Conservation (phyloP, 64 coral and sea anemone genomes). For the Montipora capricornis region DNA sequence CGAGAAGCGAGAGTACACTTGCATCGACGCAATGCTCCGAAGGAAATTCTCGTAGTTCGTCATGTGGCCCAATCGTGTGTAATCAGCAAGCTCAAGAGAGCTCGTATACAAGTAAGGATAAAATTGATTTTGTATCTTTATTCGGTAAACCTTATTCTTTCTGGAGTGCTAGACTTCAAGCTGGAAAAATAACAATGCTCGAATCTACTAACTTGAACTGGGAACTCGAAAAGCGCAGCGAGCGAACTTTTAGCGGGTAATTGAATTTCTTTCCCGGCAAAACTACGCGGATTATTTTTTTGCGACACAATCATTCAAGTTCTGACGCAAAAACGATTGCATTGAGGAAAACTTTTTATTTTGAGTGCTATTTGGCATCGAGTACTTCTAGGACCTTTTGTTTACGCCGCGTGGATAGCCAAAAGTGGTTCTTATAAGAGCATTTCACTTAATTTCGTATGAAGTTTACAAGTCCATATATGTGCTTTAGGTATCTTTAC, state of each 20-base stretch:
- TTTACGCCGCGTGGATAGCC: constrained; percentile 17
- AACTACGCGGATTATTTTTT: constrained; percentile 5
- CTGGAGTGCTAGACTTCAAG: constrained; percentile 71
- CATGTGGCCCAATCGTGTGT: constrained; percentile 82
- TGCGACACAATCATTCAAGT: background rate
- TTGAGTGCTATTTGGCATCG: background rate
- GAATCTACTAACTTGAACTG: background rate
- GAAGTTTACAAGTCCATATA: constrained; percentile 11
- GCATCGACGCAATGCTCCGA: constrained; percentile 71
- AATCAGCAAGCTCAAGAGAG: constrained; percentile 83
- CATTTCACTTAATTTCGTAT: constrained; percentile 29
- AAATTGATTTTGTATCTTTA: constrained; percentile 96
- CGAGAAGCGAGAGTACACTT: constrained; percentile 73
- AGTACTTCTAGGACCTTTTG: constrained; percentile 13
- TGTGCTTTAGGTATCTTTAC: constrained; percentile 16
- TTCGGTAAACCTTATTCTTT: constrained; percentile 77
- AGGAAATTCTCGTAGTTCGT: constrained; percentile 81
- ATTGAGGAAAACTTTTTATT: constrained; percentile 9
- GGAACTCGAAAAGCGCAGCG: background rate
- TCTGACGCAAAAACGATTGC: constrained; percentile 5
- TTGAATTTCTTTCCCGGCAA: constrained; percentile 29
- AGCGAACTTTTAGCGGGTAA: constrained; percentile 20
- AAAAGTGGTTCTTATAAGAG: constrained; percentile 3
- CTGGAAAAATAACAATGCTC: constrained; percentile 30
- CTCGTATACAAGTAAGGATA: constrained; percentile 94